Base-by-base conservation (phyloP, 2,797 vertebrate species). In the Lagorchestes hirsutus region DNA sequence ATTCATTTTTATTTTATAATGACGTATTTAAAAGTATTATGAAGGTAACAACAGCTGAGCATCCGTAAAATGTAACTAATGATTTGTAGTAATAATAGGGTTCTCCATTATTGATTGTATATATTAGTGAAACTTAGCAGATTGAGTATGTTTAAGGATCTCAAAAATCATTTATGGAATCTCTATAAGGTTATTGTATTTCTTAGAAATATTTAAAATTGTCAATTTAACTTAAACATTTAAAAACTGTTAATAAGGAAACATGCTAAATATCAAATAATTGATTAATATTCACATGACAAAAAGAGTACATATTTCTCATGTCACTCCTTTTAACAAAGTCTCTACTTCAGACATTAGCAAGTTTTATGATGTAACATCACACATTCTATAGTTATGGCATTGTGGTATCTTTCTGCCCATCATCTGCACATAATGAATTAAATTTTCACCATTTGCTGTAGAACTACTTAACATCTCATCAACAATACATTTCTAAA, bases 1-100 rank as follows among this genome's bases (percentile, higher is more conserved):
- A 54, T 90, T 93, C 0, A 91, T 82, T 31, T 96, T 94, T 91
- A 8, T 90, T 96, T 94, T 90, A 8, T 90, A 91, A 93, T 95
- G 9, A 82, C 50, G 4, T 55, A 50, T 92, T 31, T 93, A 55
- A 87, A 91, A 93, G 18, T 22, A 46, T 87, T 50, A 90, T 91
- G 28, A 52, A 94, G 91, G 31, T 87, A 94, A 92, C 52, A 96
- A 95, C 91, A 93, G 54, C 87, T 96, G 62, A 22, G 90, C 3
- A 8, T 59, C 59, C 12, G 13, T 62, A 62, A n/a, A 31, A n/a
- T n/a, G 34, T 40, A 74, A 28, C 13, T 18, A 40, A n/a, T 74
- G 67, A 74, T 40, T 40, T 82, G 40, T 46, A 82, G 22, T 46
- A 82, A 46, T 24, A 82, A 46, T 82, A 40, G n/a, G 0, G 8